These are phyloP conservation scores for Wiebesia pumilae DNA, from an alignment of 1,140 invertebrate species.

Conservation along the genomic window DNA sequence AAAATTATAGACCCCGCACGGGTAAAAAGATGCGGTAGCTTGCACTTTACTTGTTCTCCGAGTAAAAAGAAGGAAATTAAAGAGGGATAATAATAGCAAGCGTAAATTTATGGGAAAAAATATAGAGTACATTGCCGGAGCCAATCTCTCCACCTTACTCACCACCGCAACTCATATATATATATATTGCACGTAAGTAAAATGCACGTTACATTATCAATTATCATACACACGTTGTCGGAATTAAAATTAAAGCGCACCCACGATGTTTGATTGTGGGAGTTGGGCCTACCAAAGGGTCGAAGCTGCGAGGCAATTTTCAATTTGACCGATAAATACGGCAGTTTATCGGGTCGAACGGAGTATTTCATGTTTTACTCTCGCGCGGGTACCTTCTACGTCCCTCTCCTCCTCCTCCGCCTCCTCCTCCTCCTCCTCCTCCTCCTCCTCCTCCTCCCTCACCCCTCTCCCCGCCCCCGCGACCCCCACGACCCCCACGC, in stretches of 20 bases:
- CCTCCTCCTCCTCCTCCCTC: background rate
- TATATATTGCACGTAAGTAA: background rate
- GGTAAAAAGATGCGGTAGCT: too few relatives aligned
- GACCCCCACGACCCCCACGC: too few relatives aligned
- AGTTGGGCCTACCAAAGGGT: background rate
- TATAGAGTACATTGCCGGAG: too few relatives aligned
- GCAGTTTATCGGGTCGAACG: background rate
- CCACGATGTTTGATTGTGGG: background rate
- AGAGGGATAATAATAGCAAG: too few relatives aligned
- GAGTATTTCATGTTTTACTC: background rate
- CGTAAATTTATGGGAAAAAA: too few relatives aligned
- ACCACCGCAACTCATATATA: too few relatives aligned
- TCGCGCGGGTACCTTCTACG: background rate
- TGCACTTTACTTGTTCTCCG: background rate
- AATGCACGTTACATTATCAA: background rate
- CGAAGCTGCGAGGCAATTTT: slow-evolving; percentile 6
- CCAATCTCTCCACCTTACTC: too few relatives aligned
- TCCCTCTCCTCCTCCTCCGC: background rate
- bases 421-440: background rate
- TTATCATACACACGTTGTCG: background rate
- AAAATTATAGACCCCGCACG: background rate
- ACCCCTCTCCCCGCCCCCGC: too few relatives aligned
- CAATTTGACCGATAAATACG: slow-evolving; percentile 7
- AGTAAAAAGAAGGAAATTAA: background rate
- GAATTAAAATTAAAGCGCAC: background rate